Percentiles rank a stretch among this genome's conserved stretches.
Conservation (phyloP, 2,113 vertebrate genomes). For the Piprites chloris region DNA sequence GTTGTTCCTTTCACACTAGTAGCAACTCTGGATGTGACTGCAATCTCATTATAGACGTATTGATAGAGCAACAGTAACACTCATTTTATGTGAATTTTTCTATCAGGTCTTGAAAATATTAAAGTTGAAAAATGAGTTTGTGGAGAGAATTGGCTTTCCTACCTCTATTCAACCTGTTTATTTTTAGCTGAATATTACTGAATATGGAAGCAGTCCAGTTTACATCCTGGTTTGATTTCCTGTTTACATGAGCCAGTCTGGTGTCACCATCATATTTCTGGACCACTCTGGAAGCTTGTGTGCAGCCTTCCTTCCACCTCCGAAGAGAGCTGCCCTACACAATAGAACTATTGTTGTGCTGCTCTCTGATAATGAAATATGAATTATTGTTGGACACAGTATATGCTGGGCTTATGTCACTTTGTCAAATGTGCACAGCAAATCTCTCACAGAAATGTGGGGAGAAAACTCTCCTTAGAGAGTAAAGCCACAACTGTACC, state of each 20-base stretch:
- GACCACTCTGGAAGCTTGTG: conserved; percentile 54
- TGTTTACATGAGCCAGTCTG: conserved; percentile 66
- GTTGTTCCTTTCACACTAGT: not conserved
- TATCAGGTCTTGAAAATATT: not conserved
- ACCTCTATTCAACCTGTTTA: conserved; percentile 51
- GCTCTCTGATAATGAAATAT: conserved; percentile 4
- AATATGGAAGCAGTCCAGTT: conserved; percentile 66
- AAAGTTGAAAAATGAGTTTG: not conserved
- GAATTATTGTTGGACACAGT: not conserved
- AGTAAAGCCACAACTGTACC: not conserved
- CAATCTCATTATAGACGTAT: not conserved
- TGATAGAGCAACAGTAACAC: not conserved
- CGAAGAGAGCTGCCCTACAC: not conserved
- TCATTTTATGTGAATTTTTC: not conserved
- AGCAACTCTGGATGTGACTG: not conserved
- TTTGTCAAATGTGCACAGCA: not conserved
- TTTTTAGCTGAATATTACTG: conserved; percentile 65
- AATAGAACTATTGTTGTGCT: conserved; percentile 56
- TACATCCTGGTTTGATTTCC: conserved; percentile 70
- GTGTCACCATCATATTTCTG: conserved; percentile 54
- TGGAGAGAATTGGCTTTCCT: not conserved
- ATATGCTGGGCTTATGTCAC: not conserved
- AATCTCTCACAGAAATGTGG: not conserved
- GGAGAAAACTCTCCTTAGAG: not conserved
- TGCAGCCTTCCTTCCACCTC: conserved; percentile 63